Conservation (phyloP, 2,888 invertebrate species). For the Encarsia formosa region DNA sequence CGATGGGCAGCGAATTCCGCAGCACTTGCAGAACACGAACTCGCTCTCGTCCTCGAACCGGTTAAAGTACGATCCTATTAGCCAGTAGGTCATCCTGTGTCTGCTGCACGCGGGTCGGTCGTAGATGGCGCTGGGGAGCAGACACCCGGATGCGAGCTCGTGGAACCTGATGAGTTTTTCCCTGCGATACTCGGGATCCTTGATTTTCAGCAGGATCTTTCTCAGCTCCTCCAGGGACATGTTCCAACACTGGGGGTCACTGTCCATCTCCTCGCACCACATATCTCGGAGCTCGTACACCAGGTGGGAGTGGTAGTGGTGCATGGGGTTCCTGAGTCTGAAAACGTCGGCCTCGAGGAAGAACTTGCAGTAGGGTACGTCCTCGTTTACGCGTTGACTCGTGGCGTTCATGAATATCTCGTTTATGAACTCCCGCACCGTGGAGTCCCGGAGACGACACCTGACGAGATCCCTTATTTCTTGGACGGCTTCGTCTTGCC, state of each 20-base stretch:
- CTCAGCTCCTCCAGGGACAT: conserved; percentile 34
- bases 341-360: conserved; percentile 38
- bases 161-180: conserved; percentile 2
- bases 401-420: conserved; percentile 26
- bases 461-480: conserved; percentile 32
- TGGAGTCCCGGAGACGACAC: conserved; percentile 25
- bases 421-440: conserved; percentile 31
- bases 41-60: conserved; percentile 35
- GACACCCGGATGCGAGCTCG: background rate
- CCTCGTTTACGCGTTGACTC: background rate
- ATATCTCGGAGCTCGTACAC: conserved; percentile 31
- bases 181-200: conserved; percentile 6
- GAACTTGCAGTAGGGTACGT: conserved; percentile 28
- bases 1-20: background rate
- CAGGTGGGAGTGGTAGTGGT: conserved; percentile 30
- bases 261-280: conserved; percentile 14
- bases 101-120: background rate
- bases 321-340: conserved; percentile 31
- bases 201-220: conserved; percentile 27
- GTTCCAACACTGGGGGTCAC: conserved; percentile 29
- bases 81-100: conserved; percentile 26
- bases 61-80: conserved; percentile 34
- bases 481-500: background rate
- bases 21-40: conserved; percentile 12
- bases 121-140: conserved; percentile 1